Percentiles rank a stretch among this genome's conserved stretches.
Evolutionary conservation across 2,888 invertebrate species (phyloP).

Genomic region (Tanytarsus gracilentus): DNA sequence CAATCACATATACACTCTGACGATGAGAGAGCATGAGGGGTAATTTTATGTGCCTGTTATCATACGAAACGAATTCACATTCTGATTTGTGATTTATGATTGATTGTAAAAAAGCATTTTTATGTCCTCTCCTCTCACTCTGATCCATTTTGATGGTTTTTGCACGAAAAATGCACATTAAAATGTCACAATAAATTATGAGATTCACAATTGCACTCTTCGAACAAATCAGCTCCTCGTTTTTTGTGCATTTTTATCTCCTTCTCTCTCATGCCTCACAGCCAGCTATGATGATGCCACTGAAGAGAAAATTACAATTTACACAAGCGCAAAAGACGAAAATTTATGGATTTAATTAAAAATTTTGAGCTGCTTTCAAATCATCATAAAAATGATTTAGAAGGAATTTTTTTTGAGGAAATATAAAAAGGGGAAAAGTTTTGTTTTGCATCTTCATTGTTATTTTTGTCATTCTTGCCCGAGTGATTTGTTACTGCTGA

Average conservation of each 20-base stretch:
- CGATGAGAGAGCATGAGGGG: not conserved
- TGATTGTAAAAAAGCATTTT: not conserved
- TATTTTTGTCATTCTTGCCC: not conserved
- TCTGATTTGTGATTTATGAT: constrained; percentile 9
- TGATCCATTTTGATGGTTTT: not conserved
- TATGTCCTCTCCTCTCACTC: not conserved
- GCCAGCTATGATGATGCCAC: no score
- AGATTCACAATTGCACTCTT: constrained; percentile 21
- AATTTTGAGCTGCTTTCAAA: not conserved
- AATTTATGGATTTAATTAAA: constrained; percentile 25
- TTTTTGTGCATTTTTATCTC: not conserved
- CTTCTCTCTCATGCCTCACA: no score
- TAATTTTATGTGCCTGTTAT: not conserved
- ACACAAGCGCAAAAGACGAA: not conserved
- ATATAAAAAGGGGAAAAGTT: not conserved
- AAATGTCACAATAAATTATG: constrained; percentile 25
- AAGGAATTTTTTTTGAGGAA: not conserved
- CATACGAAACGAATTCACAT: not conserved
- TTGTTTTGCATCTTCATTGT: not conserved
- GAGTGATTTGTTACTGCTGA: not conserved
- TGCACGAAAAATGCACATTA: constrained; percentile 18
- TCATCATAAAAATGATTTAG: constrained; percentile 9
- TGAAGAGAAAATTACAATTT: not conserved
- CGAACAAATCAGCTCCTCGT: not conserved
- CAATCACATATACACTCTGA: not conserved